phyloP scores from a whole-genome alignment of 2,888 invertebrate species.

The Heterodera filipjevi region DNA sequence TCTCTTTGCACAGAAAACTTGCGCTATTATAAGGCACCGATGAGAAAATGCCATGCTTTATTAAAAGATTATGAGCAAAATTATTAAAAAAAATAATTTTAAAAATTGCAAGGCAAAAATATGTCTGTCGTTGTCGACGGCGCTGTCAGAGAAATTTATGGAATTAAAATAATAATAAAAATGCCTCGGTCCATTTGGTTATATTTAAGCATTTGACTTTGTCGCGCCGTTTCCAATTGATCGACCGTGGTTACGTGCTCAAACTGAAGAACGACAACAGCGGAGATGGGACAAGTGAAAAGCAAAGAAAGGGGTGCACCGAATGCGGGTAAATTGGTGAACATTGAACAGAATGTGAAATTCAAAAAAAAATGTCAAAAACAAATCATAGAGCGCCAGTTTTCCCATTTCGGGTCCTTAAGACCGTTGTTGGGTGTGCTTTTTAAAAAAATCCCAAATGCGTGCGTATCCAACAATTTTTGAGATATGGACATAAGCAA shows the following conservation, averaged over 20 bases:
- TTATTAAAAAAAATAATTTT: too few species aligned
- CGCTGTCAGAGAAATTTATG: neutral
- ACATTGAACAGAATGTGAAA: neutral
- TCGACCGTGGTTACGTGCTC: slow-evolving; percentile 32
- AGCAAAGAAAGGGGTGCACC: neutral
- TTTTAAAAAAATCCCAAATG: too few species aligned
- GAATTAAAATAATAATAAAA: neutral
- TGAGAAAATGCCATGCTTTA: too few species aligned
- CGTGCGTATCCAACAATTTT: too few species aligned
- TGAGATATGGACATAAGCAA: too few species aligned
- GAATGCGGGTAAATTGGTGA: neutral
- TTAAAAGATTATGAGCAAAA: too few species aligned
- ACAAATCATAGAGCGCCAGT: neutral
- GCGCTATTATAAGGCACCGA: too few species aligned
- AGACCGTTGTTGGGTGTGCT: too few species aligned
- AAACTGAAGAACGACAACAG: slow-evolving; percentile 21
- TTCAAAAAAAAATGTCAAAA: neutral
- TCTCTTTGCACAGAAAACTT: too few species aligned
- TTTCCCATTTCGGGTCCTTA: neutral
- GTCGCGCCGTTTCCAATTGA: slow-evolving; percentile 29
- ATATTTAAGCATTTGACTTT: slow-evolving; percentile 26
- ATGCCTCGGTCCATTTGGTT: neutral
- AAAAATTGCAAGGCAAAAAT: too few species aligned
- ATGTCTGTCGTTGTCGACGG: too few species aligned
- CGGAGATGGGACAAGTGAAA: neutral